Conservation (phyloP, 2,888 invertebrate species). For the Dichetophora obliterata region DNA sequence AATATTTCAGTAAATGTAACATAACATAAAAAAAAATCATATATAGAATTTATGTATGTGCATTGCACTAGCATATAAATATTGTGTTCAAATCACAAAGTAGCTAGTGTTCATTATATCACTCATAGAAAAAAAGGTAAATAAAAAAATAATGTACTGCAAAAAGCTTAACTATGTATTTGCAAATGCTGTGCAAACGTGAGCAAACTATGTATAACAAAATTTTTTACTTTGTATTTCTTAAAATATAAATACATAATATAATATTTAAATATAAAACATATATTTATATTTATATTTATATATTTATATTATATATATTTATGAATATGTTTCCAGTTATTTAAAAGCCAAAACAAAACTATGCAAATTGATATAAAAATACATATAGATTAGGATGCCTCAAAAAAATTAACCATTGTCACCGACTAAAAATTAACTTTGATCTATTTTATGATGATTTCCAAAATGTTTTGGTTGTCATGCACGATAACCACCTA, state of each 20-base stretch:
- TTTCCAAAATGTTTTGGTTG: too few relatives aligned
- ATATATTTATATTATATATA: neutral
- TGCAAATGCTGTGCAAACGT: neutral
- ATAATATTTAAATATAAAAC: neutral
- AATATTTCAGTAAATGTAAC: neutral
- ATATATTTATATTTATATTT: neutral
- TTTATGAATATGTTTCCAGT: neutral
- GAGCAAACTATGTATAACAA: conserved; percentile 5
- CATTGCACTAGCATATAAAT: neutral
- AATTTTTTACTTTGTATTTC: conserved; percentile 28
- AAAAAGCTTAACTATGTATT: conserved; percentile 3
- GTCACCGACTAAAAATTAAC: too few relatives aligned
- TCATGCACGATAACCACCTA: too few relatives aligned
- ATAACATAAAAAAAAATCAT: neutral
- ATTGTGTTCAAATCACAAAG: neutral
- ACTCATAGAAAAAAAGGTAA: neutral
- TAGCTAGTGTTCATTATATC: conserved; percentile 17
- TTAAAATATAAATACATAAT: neutral
- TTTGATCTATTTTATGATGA: too few relatives aligned
- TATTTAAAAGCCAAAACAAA: neutral
- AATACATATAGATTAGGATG: too few relatives aligned
- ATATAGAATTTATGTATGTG: neutral
- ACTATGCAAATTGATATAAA: neutral
- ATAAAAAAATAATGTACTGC: neutral
- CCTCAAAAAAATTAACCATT: too few relatives aligned